Conservation (phyloP, 2,888 invertebrate genomes). For the Ectemnius cavifrons region DNA sequence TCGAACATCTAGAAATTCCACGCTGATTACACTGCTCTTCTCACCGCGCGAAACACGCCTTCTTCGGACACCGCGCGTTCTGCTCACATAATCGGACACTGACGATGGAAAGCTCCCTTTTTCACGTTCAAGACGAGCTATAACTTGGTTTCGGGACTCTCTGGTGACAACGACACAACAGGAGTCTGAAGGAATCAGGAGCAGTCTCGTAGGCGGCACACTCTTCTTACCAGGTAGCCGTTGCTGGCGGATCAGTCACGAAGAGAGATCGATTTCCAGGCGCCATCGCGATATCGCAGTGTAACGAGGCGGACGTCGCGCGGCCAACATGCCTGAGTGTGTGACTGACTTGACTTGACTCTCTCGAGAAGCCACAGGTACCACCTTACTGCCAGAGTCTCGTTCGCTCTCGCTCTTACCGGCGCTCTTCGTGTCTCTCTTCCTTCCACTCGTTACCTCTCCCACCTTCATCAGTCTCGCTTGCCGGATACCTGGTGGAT, state of each 20-base stretch:
- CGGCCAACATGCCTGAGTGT: slow-evolving; percentile 52
- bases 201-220: neutral
- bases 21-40: slow-evolving; percentile 28
- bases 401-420: slow-evolving; percentile 17
- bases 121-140: neutral
- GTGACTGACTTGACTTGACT: slow-evolving; percentile 66
- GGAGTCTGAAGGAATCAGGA: neutral
- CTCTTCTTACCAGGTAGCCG: neutral
- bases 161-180: neutral
- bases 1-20: slow-evolving; percentile 47
- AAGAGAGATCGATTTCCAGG: slow-evolving; percentile 21
- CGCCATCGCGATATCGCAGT: slow-evolving; percentile 25
- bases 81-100: neutral
- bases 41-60: slow-evolving; percentile 19
- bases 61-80: neutral
- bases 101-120: neutral
- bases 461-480: slow-evolving; percentile 43
- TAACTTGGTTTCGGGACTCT: neutral
- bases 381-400: slow-evolving; percentile 48
- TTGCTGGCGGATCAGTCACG: neutral
- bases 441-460: slow-evolving; percentile 31
- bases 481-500: slow-evolving; percentile 43
- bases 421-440: slow-evolving; percentile 20
- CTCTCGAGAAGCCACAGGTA: slow-evolving; percentile 63
- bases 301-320: slow-evolving; percentile 37